These are phyloP conservation scores for Drosophila nasuta DNA, from an alignment of 1,140 invertebrate genomes.

Conservation along the genomic window DNA sequence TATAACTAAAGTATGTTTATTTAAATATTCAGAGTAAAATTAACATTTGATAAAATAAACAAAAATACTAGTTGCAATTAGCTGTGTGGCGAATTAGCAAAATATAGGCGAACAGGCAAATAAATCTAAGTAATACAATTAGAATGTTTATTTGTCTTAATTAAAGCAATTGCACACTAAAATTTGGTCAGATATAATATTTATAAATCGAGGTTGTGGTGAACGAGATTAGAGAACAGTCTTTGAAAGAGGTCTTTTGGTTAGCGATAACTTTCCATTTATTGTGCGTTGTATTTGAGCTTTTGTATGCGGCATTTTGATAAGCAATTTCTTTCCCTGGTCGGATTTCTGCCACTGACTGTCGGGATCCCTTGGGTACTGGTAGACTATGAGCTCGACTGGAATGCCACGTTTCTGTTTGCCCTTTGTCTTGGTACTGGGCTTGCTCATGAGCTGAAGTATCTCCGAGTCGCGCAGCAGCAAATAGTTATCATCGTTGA, in stretches of 20 bases:
- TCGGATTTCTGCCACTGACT: background rate
- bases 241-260: constrained; percentile 3
- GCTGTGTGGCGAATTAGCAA: background rate
- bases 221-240: background rate
- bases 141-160: background rate
- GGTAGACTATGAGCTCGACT: constrained; percentile 40
- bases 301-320: constrained; percentile 15
- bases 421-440: no score
- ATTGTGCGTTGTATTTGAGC: background rate
- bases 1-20: background rate
- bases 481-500: constrained; percentile 30
- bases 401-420: constrained; percentile 8
- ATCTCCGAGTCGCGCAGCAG: constrained; percentile 45
- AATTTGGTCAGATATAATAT: constrained; percentile 5
- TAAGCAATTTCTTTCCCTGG: background rate
- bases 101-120: background rate
- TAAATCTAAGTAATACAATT: background rate
- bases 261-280: background rate
- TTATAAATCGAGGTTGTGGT: background rate
- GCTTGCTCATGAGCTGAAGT: background rate
- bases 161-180: background rate
- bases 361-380: background rate
- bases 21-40: background rate
- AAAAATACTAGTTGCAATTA: background rate
- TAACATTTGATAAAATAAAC: background rate